These are phyloP conservation scores for Cremastinae sp. DNA, from an alignment of 2,888 invertebrate genomes.

Conservation along the genomic window DNA sequence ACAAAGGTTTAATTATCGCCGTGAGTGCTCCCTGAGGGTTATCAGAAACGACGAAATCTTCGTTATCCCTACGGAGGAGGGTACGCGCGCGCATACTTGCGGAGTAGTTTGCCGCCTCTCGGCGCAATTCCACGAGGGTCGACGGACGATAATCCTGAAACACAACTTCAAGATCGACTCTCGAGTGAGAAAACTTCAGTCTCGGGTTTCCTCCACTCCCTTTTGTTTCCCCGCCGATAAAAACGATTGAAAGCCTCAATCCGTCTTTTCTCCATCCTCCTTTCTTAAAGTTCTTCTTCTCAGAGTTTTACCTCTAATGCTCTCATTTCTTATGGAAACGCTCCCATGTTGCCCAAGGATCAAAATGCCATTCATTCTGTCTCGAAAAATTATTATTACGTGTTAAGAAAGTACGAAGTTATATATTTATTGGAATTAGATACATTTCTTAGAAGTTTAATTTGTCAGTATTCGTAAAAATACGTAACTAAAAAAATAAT, in stretches of 20 bases:
- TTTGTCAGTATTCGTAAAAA: too few species aligned
- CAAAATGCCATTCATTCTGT: background rate
- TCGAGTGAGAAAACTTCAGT: slow-evolving; percentile 38
- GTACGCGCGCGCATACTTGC: slow-evolving; percentile 18
- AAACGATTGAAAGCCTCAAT: slow-evolving; percentile 40
- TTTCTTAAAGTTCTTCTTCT: slow-evolving; percentile 4
- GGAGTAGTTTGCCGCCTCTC: slow-evolving; percentile 30
- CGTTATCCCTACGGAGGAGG: slow-evolving; percentile 41
- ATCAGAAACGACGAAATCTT: slow-evolving; percentile 38
- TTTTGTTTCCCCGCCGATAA: slow-evolving; percentile 23
- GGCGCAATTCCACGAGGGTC: slow-evolving; percentile 36
- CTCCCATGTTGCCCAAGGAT: background rate
- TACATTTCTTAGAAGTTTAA: background rate
- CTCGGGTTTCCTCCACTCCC: slow-evolving; percentile 17
- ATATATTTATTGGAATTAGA: background rate
- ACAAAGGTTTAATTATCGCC: slow-evolving; percentile 48
- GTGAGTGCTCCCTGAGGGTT: slow-evolving; percentile 16
- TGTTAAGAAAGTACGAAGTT: background rate
- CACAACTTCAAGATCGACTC: slow-evolving; percentile 15
- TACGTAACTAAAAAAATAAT: too few species aligned
- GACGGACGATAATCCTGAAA: slow-evolving; percentile 54
- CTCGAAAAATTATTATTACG: background rate
- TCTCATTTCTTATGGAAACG: slow-evolving; percentile 28
- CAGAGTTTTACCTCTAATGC: slow-evolving; percentile 6
- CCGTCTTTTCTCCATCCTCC: slow-evolving; percentile 18